Evolutionary conservation across 2,888 invertebrate species (phyloP).

Genomic region (Abrostola tripartita): DNA sequence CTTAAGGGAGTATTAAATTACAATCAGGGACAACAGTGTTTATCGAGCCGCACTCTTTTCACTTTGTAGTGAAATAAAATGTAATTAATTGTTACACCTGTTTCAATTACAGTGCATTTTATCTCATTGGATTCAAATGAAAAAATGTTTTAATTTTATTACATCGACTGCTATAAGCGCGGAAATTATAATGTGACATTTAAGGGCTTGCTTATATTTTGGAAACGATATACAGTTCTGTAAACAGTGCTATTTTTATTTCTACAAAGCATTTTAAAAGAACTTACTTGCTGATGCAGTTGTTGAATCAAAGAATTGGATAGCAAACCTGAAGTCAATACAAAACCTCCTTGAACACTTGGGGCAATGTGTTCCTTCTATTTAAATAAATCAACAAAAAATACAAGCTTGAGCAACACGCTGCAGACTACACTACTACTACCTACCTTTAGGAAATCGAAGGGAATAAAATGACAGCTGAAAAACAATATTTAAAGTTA

Average conservation of each 20-base stretch:
- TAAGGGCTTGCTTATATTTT: background rate
- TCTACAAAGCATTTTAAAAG: too few relatives aligned
- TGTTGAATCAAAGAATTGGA: too few relatives aligned
- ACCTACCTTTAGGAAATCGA: background rate
- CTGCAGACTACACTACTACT: too few relatives aligned
- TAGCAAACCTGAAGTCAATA: too few relatives aligned
- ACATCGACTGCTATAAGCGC: background rate
- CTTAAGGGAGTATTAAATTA: conserved; percentile 52
- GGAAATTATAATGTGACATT: background rate
- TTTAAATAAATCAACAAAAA: too few relatives aligned
- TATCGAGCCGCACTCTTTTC: conserved; percentile 25
- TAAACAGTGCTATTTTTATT: too few relatives aligned
- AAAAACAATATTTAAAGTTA: conserved; percentile 41
- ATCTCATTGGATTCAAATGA: background rate
- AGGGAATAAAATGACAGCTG: conserved; percentile 2
- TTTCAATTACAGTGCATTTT: conserved; percentile 10
- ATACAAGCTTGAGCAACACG: too few relatives aligned
- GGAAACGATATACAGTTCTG: background rate
- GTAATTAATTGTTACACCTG: conserved; percentile 22
- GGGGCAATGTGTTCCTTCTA: too few relatives aligned
- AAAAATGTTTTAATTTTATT: background rate
- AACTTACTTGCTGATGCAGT: too few relatives aligned
- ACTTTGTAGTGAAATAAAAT: conserved; percentile 42
- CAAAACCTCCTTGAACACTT: too few relatives aligned
- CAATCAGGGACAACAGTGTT: conserved; percentile 46